These are phyloP conservation scores for Mayetiola destructor DNA, from an alignment of 2,888 invertebrate genomes.

Conservation along the genomic window DNA sequence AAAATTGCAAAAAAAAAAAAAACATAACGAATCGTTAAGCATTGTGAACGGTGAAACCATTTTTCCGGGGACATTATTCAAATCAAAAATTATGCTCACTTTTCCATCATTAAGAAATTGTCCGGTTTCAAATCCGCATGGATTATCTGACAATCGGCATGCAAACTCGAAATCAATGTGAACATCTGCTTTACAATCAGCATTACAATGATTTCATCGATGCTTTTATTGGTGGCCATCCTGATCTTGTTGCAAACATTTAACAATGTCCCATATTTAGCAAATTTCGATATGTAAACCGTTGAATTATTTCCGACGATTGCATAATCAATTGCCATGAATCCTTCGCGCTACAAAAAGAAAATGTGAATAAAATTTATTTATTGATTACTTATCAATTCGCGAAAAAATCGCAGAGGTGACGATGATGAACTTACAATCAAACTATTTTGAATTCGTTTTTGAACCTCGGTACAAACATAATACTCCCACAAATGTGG, in stretches of 20 bases:
- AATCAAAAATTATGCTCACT: conserved; percentile 45
- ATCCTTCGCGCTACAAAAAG: conserved; percentile 46
- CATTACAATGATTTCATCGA: conserved; percentile 60
- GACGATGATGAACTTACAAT: conserved; percentile 35
- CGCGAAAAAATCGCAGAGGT: background rate
- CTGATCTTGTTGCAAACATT: conserved; percentile 60
- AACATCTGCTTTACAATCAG: conserved; percentile 70
- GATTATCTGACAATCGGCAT: conserved; percentile 65
- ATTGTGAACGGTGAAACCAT: background rate
- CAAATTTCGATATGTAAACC: conserved; percentile 64
- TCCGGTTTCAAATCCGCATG: conserved; percentile 95
- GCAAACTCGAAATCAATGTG: conserved; percentile 68
- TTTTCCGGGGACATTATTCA: background rate
- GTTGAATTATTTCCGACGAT: conserved; percentile 70
- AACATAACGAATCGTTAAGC: background rate
- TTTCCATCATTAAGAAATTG: conserved; percentile 68
- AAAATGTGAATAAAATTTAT: background rate
- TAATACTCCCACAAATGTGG: conserved; percentile 90
- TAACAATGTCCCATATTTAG: conserved; percentile 66
- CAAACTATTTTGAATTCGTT: conserved; percentile 47
- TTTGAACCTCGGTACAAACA: conserved; percentile 71
- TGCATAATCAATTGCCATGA: conserved; percentile 64
- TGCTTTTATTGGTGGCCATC: conserved; percentile 49
- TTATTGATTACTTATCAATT: background rate
- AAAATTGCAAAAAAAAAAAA: background rate